Conservation (phyloP, 2,113 vertebrate species). For the Corydoras sp. region DNA sequence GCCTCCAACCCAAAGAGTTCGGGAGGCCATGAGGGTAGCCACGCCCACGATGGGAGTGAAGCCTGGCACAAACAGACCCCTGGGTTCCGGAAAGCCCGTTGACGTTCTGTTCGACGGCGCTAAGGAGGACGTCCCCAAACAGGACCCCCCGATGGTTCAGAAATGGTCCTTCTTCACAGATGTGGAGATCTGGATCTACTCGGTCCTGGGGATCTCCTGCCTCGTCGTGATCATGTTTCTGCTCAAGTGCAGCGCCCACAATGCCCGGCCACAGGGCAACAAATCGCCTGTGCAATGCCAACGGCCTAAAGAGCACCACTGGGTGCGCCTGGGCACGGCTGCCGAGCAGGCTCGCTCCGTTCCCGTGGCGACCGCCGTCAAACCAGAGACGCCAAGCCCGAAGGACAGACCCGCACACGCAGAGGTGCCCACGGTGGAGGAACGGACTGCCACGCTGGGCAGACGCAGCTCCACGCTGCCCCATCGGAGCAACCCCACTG, state of each 20-base stretch:
- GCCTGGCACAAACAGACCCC: slow-evolving; percentile 16
- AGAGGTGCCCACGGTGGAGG: slow-evolving; percentile 51
- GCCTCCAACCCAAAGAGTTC: slow-evolving; percentile 53
- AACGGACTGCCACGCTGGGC: slow-evolving; percentile 73
- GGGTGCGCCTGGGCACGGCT: slow-evolving; percentile 78
- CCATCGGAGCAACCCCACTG: slow-evolving; percentile 39
- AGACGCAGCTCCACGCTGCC: slow-evolving; percentile 54
- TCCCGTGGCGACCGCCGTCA: slow-evolving; percentile 60
- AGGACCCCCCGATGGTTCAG: slow-evolving; percentile 52
- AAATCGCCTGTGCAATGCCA: slow-evolving; percentile 71
- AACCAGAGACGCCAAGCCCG: slow-evolving; percentile 53
- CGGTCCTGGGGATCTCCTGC: slow-evolving; percentile 80
- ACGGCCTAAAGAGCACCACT: slow-evolving; percentile 78
- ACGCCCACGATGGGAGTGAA: slow-evolving; percentile 31
- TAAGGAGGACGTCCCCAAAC: slow-evolving; percentile 61
- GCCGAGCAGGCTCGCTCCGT: slow-evolving; percentile 52
- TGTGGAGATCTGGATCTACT: slow-evolving; percentile 87
- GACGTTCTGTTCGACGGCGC: slow-evolving; percentile 67
- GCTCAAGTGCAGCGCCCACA: slow-evolving; percentile 81
- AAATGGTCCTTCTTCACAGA: slow-evolving; percentile 72
- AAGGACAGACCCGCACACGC: slow-evolving; percentile 39
- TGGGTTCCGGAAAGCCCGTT: slow-evolving; percentile 38
- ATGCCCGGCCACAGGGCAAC: slow-evolving; percentile 70
- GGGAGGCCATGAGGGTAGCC: slow-evolving; percentile 42
- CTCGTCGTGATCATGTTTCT: slow-evolving; percentile 84